phyloP scores from a whole-genome alignment of 2,888 invertebrate genomes.

The Trisateles emortualis region DNA sequence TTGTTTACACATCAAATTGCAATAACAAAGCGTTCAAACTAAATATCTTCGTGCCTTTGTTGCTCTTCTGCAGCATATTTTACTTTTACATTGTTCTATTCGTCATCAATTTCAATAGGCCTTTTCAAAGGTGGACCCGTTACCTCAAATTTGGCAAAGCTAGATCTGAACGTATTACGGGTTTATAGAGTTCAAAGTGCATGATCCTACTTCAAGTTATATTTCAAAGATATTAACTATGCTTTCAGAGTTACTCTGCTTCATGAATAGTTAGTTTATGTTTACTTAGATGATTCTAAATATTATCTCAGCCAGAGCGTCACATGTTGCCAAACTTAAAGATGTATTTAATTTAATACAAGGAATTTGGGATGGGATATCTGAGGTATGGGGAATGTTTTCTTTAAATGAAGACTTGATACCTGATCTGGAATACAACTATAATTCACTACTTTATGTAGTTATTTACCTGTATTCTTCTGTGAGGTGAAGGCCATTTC shows the following conservation, averaged over 20 bases:
- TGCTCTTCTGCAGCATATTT: neutral
- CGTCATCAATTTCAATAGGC: slow-evolving; percentile 1
- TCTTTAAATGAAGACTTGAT: too few species aligned
- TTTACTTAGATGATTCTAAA: too few species aligned
- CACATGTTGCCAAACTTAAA: too few species aligned
- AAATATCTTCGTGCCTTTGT: slow-evolving; percentile 5
- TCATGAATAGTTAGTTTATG: too few species aligned
- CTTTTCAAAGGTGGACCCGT: neutral
- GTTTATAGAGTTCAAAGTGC: neutral
- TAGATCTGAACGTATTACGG: neutral
- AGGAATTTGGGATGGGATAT: too few species aligned
- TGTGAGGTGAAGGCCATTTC: too few species aligned
- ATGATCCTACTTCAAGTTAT: neutral
- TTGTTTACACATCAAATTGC: slow-evolving; percentile 26
- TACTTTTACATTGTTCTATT: neutral
- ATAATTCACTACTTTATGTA: too few species aligned
- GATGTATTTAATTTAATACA: too few species aligned
- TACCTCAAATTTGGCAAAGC: neutral
- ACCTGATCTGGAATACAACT: too few species aligned
- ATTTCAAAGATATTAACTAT: neutral
- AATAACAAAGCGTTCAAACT: slow-evolving; percentile 17
- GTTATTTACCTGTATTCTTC: too few species aligned
- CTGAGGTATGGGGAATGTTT: too few species aligned
- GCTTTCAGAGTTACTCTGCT: neutral
- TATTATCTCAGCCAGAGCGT: too few species aligned